Conservation (phyloP, 2,888 invertebrate genomes). For the Scaptomyza tumidula region DNA sequence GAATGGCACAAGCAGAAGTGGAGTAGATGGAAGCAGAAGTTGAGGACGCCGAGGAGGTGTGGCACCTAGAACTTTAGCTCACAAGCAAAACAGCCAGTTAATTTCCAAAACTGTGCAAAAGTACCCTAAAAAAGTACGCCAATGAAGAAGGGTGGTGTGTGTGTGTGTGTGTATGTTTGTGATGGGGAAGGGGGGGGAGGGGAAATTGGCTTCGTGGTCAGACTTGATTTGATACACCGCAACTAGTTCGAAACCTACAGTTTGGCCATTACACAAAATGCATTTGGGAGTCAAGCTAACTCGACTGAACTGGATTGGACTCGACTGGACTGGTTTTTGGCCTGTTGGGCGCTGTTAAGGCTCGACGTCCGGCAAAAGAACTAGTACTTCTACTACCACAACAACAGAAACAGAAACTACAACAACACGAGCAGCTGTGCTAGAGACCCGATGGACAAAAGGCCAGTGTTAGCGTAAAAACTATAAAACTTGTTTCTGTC, state of each 20-base stretch:
- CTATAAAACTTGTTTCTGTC: constrained; percentile 63
- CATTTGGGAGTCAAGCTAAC: constrained; percentile 29
- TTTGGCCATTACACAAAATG: constrained; percentile 34
- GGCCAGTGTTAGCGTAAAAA: constrained; percentile 43
- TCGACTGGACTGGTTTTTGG: constrained; percentile 19
- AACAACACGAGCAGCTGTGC: constrained; percentile 38
- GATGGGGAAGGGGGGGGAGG: too few relatives aligned
- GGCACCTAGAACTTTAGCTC: constrained; percentile 36
- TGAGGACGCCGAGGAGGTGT: constrained; percentile 7
- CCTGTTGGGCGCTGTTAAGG: constrained; percentile 37
- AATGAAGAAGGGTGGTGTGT: neutral
- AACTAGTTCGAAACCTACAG: constrained; percentile 58
- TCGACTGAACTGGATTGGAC: constrained; percentile 4
- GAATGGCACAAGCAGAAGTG: constrained; percentile 1
- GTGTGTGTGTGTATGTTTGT: too few relatives aligned
- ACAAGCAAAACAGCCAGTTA: constrained; percentile 70
- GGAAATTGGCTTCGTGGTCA: constrained; percentile 47
- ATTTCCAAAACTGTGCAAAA: constrained; percentile 74
- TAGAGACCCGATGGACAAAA: constrained; percentile 22
- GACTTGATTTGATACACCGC: constrained; percentile 63
- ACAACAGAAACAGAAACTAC: constrained; percentile 32
- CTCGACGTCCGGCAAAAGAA: constrained; percentile 43
- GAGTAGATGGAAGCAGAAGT: neutral
- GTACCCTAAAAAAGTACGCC: constrained; percentile 50
- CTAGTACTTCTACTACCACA: constrained; percentile 28